These are phyloP conservation scores for Prostheceraeus crozeri DNA, from an alignment of 2,888 invertebrate genomes.

Conservation along the genomic window DNA sequence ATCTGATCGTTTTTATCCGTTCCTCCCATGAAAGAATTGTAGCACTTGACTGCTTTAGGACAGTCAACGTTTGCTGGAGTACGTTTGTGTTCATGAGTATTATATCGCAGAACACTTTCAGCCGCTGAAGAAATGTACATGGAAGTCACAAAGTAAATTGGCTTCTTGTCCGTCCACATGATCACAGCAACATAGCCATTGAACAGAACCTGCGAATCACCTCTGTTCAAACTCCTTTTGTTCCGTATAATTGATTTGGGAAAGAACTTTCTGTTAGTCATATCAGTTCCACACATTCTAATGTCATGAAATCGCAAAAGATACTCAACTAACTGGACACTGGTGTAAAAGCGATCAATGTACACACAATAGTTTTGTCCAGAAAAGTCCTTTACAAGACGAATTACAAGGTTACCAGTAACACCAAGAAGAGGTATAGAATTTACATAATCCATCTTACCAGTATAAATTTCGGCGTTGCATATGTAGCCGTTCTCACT, in stretches of 20 bases:
- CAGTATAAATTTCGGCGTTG: constrained; percentile 38
- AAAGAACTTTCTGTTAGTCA: constrained; percentile 37
- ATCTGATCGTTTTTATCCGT: constrained; percentile 39
- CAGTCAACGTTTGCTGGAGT: constrained; percentile 9
- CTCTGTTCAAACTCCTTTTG: constrained; percentile 31
- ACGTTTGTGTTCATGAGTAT: constrained; percentile 34
- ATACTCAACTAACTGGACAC: constrained; percentile 34
- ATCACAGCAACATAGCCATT: constrained; percentile 32
- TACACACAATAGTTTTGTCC: constrained; percentile 33
- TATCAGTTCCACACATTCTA: constrained; percentile 35
- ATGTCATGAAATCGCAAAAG: too few species aligned
- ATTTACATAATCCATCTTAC: constrained; percentile 37
- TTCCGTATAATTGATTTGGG: constrained; percentile 36
- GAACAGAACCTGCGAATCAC: constrained; percentile 25
- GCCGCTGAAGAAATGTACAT: constrained; percentile 32
- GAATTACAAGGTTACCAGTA: constrained; percentile 31
- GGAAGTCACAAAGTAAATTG: constrained; percentile 39
- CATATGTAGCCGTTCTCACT: constrained; percentile 35
- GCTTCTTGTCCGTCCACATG: constrained; percentile 38
- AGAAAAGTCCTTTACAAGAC: constrained; percentile 19
- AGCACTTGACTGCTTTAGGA: constrained; percentile 36
- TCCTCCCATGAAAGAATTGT: constrained; percentile 40
- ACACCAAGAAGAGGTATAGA: constrained; percentile 34
- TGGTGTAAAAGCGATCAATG: constrained; percentile 39
- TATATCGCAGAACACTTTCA: constrained; percentile 5